These are phyloP conservation scores for Cynodonichthys magdalenae DNA, from an alignment of 2,797 vertebrate species.

Conservation along the genomic window DNA sequence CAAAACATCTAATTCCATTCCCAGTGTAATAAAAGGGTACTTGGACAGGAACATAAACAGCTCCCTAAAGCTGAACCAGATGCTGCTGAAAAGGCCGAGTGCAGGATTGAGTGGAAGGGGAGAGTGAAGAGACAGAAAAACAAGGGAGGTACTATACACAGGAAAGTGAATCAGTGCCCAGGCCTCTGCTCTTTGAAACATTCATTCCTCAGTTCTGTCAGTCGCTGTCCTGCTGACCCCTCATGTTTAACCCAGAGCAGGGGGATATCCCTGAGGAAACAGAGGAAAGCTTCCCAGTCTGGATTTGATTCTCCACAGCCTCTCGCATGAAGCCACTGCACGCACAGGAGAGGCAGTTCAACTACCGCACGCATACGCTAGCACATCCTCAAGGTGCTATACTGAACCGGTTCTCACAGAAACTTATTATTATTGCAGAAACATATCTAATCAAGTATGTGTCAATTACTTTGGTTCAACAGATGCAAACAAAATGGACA, in stretches of 20 bases:
- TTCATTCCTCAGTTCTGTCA: slow-evolving; percentile 49
- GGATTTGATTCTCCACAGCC: slow-evolving; percentile 56
- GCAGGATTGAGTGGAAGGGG: slow-evolving; percentile 48
- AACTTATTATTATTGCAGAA: slow-evolving; percentile 26
- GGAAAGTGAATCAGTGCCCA: slow-evolving; percentile 77
- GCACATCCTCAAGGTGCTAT: slow-evolving; percentile 22
- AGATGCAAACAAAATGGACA: not conserved
- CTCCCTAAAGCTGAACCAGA: slow-evolving; percentile 84
- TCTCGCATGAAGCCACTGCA: slow-evolving; percentile 45
- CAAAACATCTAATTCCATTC: slow-evolving; percentile 83
- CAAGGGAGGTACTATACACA: slow-evolving; percentile 75
- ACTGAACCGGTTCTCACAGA: slow-evolving; percentile 9
- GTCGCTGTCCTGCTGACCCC: slow-evolving; percentile 53
- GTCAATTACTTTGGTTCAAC: slow-evolving; percentile 7
- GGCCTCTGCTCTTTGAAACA: slow-evolving; percentile 37
- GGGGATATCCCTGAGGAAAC: slow-evolving; percentile 56
- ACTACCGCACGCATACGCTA: slow-evolving; percentile 15
- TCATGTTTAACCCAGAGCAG: slow-evolving; percentile 46
- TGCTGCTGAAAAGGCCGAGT: slow-evolving; percentile 69
- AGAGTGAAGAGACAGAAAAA: slow-evolving; percentile 66
- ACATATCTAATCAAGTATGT: not conserved
- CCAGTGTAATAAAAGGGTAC: slow-evolving; percentile 80
- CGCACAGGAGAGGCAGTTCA: slow-evolving; percentile 46
- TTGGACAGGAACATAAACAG: slow-evolving; percentile 83
- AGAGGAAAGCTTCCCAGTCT: slow-evolving; percentile 46